phyloP scores from a whole-genome alignment of 2,888 invertebrate species.

The Patella pellucida region DNA sequence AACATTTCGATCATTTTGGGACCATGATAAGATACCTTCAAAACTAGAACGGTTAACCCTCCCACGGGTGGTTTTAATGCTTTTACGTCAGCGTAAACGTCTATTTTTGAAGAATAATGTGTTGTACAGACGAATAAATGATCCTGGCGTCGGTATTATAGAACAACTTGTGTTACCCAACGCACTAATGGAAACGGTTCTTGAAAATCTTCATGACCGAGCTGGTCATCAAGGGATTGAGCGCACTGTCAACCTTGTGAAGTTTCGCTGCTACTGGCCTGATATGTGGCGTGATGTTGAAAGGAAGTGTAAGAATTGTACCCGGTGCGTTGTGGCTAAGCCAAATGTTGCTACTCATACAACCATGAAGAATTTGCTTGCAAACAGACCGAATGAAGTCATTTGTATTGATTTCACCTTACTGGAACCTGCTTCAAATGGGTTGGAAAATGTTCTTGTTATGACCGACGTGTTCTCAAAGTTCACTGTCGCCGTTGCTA shows the following conservation, averaged over 20 bases:
- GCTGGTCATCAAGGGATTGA: conserved; percentile 37
- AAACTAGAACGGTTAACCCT: too few species aligned
- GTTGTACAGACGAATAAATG: conserved; percentile 18
- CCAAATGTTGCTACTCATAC: conserved; percentile 13
- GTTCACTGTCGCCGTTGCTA: conserved; percentile 32
- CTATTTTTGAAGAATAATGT: conserved; percentile 16
- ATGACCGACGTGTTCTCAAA: conserved; percentile 41
- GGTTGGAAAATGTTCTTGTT: conserved; percentile 43
- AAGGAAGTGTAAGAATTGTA: conserved; percentile 32
- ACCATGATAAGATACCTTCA: neutral
- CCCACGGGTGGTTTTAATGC: too few species aligned
- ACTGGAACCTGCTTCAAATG: conserved; percentile 33
- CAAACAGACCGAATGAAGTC: conserved; percentile 37
- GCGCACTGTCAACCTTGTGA: conserved; percentile 28
- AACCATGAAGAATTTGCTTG: conserved; percentile 29
- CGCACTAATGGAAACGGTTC: conserved; percentile 12
- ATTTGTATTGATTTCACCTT: conserved; percentile 44
- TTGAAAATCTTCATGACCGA: conserved; percentile 29
- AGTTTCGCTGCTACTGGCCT: conserved; percentile 41
- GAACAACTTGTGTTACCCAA: conserved; percentile 24
- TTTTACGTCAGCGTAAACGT: neutral
- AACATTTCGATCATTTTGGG: neutral
- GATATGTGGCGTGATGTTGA: conserved; percentile 36
- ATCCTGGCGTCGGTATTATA: conserved; percentile 16
- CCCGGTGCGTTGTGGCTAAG: conserved; percentile 36